Evolutionary conservation across 2,113 vertebrate genomes (phyloP), one percentile per base, ranked within the genome.

Genomic region (Gobio gobio): DNA sequence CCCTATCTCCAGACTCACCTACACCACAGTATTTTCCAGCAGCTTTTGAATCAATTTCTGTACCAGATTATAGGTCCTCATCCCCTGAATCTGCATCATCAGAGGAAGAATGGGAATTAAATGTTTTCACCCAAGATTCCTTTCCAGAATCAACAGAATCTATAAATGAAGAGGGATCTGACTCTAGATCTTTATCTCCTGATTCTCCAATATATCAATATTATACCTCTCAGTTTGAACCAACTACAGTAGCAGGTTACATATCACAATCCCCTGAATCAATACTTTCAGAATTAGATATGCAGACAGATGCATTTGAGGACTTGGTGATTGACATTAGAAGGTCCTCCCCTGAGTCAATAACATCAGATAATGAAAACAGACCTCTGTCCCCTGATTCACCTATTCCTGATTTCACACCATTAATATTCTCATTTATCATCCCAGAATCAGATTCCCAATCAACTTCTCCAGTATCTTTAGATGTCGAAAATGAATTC

Each of bases 261-360:
- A 61, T 74, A 86, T 54, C 87, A 43, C 9, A 29, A 4, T 91
- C 92, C 5, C 85, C 83, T 74, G 59, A 89, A 40, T 91, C 86
- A 70, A 20, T 76, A 47, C 29, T 64, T 5, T 90, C 68, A 64
- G 72, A 82, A 7, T 5, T 36, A 22, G 76, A 78, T 36, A 45
- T 26, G 68, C 43, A 76, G 36, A 26, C 51, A 58, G n/a, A 51
- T 83, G 24, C 14, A n/a, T 29, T 49, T 14, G 5, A 76, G 12
- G 54, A n/a, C 4, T 26, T 26, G 2, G 4, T 68, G 45, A 63
- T 20, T 54, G 78, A 64, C 36, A n/a, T 56, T 1, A 83, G 78
- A 61, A 59, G 85, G 64, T 56, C 63, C 24, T 88, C 86, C 12
- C 84, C 82, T 51, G 88, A 47, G 12, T 94, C 92, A 83, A 78